Evolutionary conservation across 2,113 vertebrate species (phyloP).

Genomic region (Hippocampus barbouri): DNA sequence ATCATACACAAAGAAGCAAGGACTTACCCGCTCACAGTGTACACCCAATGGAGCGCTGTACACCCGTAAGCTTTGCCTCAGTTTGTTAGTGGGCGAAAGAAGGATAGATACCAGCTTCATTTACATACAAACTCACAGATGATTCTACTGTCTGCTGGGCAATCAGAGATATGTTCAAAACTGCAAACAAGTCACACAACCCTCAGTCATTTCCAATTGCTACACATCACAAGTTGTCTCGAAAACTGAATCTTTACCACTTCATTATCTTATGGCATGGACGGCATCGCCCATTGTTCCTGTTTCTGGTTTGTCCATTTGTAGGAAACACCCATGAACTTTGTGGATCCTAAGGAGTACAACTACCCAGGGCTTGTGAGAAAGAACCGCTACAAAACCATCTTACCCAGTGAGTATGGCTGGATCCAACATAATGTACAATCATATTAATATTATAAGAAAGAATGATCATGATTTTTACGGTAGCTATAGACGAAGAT

Average conservation of each 20-base stretch:
- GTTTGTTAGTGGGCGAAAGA: conserved; percentile 49
- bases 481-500: background rate
- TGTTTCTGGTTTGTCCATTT: conserved; percentile 37
- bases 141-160: conserved; percentile 37
- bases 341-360: conserved; percentile 97
- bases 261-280: too few species aligned
- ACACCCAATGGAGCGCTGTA: conserved; percentile 35
- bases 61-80: conserved; percentile 51
- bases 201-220: conserved; percentile 13
- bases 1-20: conserved; percentile 20
- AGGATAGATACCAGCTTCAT: conserved; percentile 38
- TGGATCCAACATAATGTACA: background rate
- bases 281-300: conserved; percentile 29
- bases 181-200: conserved; percentile 6
- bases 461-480: background rate
- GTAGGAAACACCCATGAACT: conserved; percentile 99
- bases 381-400: conserved; percentile 98
- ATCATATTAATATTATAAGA: background rate
- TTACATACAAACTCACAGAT: conserved; percentile 49
- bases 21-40: conserved; percentile 26
- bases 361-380: conserved; percentile 93
- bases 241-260: background rate
- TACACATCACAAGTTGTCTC: background rate
- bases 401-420: conserved; percentile 90
- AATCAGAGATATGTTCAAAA: conserved; percentile 18